Evolutionary conservation across 2,113 vertebrate species (phyloP).

Genomic region (Tamias sibiricus): DNA sequence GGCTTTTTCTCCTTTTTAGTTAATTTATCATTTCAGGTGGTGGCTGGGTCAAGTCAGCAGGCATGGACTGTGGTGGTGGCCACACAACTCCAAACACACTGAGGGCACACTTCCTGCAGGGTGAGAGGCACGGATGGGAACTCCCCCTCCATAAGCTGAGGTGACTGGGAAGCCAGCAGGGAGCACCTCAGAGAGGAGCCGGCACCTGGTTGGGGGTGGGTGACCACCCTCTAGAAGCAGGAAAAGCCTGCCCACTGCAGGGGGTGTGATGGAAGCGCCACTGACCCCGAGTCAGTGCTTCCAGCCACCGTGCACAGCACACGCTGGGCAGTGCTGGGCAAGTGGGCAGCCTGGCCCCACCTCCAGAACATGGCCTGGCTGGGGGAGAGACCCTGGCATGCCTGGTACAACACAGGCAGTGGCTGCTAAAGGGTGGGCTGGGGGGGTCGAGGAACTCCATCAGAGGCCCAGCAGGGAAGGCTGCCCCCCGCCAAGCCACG

Average conservation of each 20-base stretch:
- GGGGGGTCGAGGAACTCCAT: too few relatives aligned
- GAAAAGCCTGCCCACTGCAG: background rate
- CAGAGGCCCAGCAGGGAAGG: too few relatives aligned
- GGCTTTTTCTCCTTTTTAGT: background rate
- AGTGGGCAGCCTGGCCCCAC: too few relatives aligned
- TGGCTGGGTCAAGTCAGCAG: background rate
- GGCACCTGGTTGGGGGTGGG: background rate
- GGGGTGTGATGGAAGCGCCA: background rate
- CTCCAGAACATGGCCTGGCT: too few relatives aligned
- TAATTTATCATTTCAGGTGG: background rate
- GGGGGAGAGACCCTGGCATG: too few relatives aligned
- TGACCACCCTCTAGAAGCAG: background rate
- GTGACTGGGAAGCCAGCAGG: background rate
- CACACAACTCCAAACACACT: too few relatives aligned
- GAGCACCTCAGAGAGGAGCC: background rate
- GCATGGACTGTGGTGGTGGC: fast-evolving
- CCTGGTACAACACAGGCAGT: too few relatives aligned
- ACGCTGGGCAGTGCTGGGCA: too few relatives aligned
- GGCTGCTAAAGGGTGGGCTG: too few relatives aligned
- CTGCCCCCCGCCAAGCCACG: background rate
- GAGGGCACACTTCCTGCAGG: fast-evolving
- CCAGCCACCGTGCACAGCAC: too few relatives aligned
- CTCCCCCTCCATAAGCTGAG: background rate
- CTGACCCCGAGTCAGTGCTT: background rate
- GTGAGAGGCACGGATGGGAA: background rate